Evolutionary conservation across 2,797 vertebrate species (phyloP), one percentile per base, ranked within the genome.

Genomic region (Tamandua tetradactyla): DNA sequence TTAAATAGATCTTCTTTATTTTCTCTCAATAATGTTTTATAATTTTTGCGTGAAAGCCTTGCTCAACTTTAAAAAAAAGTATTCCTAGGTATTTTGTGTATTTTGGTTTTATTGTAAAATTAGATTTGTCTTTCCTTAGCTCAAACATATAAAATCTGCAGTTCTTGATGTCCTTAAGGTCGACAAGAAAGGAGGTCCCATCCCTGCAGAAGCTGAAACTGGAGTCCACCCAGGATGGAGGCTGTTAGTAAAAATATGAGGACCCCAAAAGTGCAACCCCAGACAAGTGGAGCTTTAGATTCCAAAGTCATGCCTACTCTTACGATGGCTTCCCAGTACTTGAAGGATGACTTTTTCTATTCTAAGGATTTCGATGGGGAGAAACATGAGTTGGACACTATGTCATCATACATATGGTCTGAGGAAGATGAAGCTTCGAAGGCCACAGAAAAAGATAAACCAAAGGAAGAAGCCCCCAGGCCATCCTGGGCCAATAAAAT

Each of bases 401-500:
- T 27, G 3, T 52, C 92, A 23, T 69, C 57, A 30, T 18, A 18
- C 1, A 10, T 61, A 20, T 89, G 85, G 85, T 15, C 42, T 40
- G 35, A 93, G 12, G 66, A 86, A 71, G 69, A 96, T 3, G 23
- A 47, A 5, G 1, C 2, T 18, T 1, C 32, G 59, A 57, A 71
- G 30, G 25, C 1, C 98, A 98, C 0, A 12, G 5, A 17, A 2
- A 40, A 40, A n/a, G 35, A 72, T 1, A 32, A 42, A 37, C 9
- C n/a, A 17, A 17, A 57, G 27, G 15, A 47, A 2, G 44, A 81
- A 18, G 12, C 0, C 7, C 11, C 8, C 32, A 1, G 49, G 30
- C 87, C 87, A 7, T 47, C 2, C 62, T 96, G 96, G 99, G 98
- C 98, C 97, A 99, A 98, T 93, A 99, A 99, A 95, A 79, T 98